Evolutionary conservation across 2,797 vertebrate genomes (phyloP).

Genomic region (Oryzias sinensis): DNA sequence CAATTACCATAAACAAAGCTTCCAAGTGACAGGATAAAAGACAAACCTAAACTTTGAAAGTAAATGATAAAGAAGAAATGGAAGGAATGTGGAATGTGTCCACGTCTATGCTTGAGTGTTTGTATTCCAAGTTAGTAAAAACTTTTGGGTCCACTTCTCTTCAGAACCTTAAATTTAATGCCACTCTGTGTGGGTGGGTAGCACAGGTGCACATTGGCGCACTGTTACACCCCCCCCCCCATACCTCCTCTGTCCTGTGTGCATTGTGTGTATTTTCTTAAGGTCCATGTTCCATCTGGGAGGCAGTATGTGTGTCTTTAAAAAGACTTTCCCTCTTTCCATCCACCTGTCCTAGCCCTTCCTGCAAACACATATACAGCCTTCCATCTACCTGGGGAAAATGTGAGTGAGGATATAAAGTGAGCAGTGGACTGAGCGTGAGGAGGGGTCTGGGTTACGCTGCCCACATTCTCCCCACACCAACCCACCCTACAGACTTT

Average conservation of each 20-base stretch:
- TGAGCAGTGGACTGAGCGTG: constrained; percentile 32
- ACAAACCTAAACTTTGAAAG: background rate
- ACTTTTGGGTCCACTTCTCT: background rate
- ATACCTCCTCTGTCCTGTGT: constrained; percentile 45
- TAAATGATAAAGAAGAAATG: no score
- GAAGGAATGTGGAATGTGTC: no score
- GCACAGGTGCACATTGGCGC: constrained; percentile 73
- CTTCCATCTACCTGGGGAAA: constrained; percentile 45
- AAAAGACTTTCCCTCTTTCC: constrained; percentile 53
- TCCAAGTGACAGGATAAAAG: background rate
- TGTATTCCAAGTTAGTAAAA: no score
- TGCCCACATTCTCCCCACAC: constrained; percentile 23
- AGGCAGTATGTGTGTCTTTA: constrained; percentile 60
- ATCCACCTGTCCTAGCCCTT: constrained; percentile 43
- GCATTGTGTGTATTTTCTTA: constrained; percentile 65
- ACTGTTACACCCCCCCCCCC: constrained; percentile 54
- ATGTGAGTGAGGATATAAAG: constrained; percentile 46
- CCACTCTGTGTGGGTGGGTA: constrained; percentile 46
- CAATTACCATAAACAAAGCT: constrained; percentile 14
- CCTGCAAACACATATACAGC: constrained; percentile 45
- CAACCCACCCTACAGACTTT: constrained; percentile 65
- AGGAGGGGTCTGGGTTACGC: constrained; percentile 40
- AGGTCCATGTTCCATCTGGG: constrained; percentile 61
- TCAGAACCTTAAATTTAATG: constrained; percentile 29
- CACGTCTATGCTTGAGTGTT: no score